Percentiles rank a stretch among this genome's conserved stretches.
These are phyloP conservation scores for Drosophila grimshawi DNA, from an alignment of 1,140 invertebrate genomes.

Conservation along the genomic window DNA sequence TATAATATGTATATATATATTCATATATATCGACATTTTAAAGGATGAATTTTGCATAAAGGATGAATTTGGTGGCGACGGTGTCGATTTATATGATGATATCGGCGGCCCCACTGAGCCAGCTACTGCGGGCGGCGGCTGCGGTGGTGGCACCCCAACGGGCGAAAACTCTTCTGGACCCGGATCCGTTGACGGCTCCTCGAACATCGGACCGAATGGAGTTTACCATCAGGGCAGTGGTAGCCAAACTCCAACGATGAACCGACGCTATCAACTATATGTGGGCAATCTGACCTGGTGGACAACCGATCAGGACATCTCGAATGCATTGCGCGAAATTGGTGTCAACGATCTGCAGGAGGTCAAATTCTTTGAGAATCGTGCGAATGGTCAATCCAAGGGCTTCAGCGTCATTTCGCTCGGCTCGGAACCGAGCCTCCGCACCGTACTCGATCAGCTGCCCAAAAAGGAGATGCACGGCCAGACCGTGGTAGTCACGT, in stretches of 20 bases:
- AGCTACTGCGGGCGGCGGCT: slow-evolving; percentile 85
- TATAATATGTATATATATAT: neutral
- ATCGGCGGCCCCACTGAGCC: slow-evolving; percentile 91
- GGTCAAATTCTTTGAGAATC: slow-evolving; percentile 99
- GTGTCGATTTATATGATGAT: slow-evolving; percentile 98
- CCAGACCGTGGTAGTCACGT: slow-evolving; percentile 96
- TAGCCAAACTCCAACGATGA: slow-evolving; percentile 89
- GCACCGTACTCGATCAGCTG: slow-evolving; percentile 95
- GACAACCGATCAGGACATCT: slow-evolving; percentile 98
- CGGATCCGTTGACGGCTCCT: slow-evolving; percentile 54
- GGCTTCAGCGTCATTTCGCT: slow-evolving; percentile 97
- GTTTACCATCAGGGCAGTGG: slow-evolving; percentile 88
- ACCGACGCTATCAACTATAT: slow-evolving; percentile 94
- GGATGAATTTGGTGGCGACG: slow-evolving; percentile 94
- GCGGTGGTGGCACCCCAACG: slow-evolving; percentile 83
- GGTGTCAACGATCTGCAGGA: slow-evolving; percentile 98
- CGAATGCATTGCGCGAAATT: slow-evolving; percentile 92
- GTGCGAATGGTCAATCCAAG: slow-evolving; percentile 99
- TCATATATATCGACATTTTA: neutral
- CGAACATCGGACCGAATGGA: slow-evolving; percentile 86
- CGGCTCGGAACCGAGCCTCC: slow-evolving; percentile 95
- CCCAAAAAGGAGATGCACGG: slow-evolving; percentile 98
- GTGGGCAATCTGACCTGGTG: slow-evolving; percentile 98
- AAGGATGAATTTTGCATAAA: slow-evolving; percentile 67
- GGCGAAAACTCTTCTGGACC: slow-evolving; percentile 59